Conservation (phyloP, 2,888 invertebrate species). For the Cremastinae sp. region DNA sequence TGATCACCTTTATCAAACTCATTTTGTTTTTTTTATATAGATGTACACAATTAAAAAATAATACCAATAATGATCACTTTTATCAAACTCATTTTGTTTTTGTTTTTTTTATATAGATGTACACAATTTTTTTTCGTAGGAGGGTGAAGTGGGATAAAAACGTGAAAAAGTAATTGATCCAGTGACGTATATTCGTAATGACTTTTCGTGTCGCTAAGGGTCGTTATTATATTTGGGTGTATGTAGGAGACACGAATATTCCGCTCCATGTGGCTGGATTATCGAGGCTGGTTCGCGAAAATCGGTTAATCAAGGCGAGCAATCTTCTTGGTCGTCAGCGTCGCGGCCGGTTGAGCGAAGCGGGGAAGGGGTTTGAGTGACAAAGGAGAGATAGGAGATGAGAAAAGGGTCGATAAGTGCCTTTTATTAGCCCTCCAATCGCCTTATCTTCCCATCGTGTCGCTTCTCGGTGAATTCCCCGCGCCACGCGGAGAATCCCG, state of each 20-base stretch:
- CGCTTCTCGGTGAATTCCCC: background rate
- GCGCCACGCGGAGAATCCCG: background rate
- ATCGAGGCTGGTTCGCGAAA: conserved; percentile 18
- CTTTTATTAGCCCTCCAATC: conserved; percentile 28
- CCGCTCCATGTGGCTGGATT: conserved; percentile 10
- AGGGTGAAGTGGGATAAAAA: no score
- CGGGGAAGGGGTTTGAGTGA: conserved; percentile 21
- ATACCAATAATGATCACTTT: no score
- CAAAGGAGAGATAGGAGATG: conserved; percentile 19
- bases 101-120: no score
- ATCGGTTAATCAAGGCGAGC: conserved; percentile 37
- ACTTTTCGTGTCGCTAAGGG: no score
- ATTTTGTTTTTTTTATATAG: no score
- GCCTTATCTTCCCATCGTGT: conserved; percentile 2
- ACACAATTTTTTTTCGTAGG: no score
- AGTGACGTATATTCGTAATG: no score
- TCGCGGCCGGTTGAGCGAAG: background rate
- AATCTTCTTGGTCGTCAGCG: conserved; percentile 19
- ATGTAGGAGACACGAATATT: conserved; percentile 24
- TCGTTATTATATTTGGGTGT: no score
- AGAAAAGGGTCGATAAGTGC: conserved; percentile 42
- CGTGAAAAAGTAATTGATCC: no score
- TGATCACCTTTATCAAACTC: no score
- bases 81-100: no score
- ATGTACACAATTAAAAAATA: no score